phyloP scores from a whole-genome alignment of 2,797 vertebrate species.

The Acipenser oxyrinchus region DNA sequence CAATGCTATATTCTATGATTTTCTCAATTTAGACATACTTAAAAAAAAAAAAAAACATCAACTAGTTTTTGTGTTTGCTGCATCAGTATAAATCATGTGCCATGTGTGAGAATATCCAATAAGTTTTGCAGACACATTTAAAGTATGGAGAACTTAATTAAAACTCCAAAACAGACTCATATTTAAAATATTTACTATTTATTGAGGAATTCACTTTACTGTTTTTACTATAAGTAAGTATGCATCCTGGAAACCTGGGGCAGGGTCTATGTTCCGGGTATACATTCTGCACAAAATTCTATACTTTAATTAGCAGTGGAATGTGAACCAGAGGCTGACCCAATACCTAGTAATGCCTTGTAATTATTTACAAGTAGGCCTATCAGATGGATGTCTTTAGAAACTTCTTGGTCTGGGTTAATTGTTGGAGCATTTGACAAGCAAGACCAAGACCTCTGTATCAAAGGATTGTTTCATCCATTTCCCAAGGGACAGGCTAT shows the following conservation, averaged over 20 bases:
- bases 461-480: conserved; percentile 22
- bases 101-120: too few species aligned
- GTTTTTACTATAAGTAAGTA: too few species aligned
- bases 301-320: conserved; percentile 29
- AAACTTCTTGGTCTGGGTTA: conserved; percentile 19
- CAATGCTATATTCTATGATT: too few species aligned
- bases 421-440: conserved; percentile 29
- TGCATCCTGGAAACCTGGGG: not conserved
- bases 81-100: too few species aligned
- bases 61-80: too few species aligned
- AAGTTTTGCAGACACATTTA: too few species aligned
- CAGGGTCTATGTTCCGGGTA: conserved; percentile 4
- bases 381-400: conserved; percentile 17
- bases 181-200: too few species aligned
- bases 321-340: conserved; percentile 28
- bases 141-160: too few species aligned
- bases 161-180: too few species aligned
- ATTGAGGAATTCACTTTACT: too few species aligned
- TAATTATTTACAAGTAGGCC: conserved; percentile 23
- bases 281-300: conserved; percentile 3
- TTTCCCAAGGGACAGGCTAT: conserved; percentile 10
- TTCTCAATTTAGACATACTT: too few species aligned
- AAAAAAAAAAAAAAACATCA: too few species aligned
- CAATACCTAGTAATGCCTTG: conserved; percentile 23
- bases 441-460: conserved; percentile 14